Percentiles rank a stretch among this genome's conserved stretches.
Conservation (phyloP, 2,888 invertebrate genomes). For the Leucophenga montana region DNA sequence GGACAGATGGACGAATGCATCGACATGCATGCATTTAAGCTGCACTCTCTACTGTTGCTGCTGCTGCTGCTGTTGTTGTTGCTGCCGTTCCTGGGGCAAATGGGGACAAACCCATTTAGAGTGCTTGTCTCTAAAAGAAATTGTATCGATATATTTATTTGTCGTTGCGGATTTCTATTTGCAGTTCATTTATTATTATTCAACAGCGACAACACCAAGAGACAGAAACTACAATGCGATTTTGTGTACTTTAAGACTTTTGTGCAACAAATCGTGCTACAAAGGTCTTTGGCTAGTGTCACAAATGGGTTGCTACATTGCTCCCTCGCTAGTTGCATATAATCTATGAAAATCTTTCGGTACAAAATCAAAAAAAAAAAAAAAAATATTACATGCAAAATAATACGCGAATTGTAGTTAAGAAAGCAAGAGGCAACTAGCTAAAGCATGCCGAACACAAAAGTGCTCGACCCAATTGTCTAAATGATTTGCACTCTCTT, state of each 20-base stretch:
- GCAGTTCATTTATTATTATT: slow-evolving; percentile 20
- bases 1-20: background rate
- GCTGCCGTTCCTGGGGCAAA: no score
- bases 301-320: slow-evolving; percentile 37
- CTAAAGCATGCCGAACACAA: background rate
- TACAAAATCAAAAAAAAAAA: background rate
- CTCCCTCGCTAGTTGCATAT: background rate
- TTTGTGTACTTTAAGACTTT: slow-evolving; percentile 42
- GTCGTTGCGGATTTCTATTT: background rate
- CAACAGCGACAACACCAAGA: slow-evolving; percentile 22
- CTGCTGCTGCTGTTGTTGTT: no score
- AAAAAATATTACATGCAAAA: background rate
- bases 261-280: slow-evolving; percentile 72
- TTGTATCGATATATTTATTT: slow-evolving; percentile 17
- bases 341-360: slow-evolving; percentile 10
- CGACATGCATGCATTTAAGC: no score
- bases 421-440: background rate
- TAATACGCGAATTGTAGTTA: background rate
- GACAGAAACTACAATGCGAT: slow-evolving; percentile 40
- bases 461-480: slow-evolving; percentile 14
- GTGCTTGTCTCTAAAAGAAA: slow-evolving; percentile 3
- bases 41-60: no score
- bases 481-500: slow-evolving; percentile 11
- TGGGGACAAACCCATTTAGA: no score
- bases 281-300: slow-evolving; percentile 71